Base-by-base conservation (phyloP, 2,797 vertebrate species). In the Urocyon cinereoargenteus region DNA sequence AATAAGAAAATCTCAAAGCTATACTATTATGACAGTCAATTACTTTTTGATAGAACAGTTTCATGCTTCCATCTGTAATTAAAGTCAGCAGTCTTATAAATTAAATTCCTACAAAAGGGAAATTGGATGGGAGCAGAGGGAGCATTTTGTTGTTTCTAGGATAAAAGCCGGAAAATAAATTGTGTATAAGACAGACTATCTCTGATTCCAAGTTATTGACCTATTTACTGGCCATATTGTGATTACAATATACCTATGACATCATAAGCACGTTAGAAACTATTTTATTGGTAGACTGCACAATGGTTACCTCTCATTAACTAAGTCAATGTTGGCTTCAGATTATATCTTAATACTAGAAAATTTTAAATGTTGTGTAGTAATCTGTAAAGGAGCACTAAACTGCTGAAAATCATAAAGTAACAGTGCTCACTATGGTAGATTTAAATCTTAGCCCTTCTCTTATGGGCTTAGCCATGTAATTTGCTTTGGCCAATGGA, bases 61-160 rank as follows among this genome's bases (percentile, higher is more conserved):
- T 96, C 94, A 94, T 77, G 90, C 92, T 92, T 97, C 92, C 85
- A 97, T 98, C 94, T 97, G 96, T 97, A 98, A 97, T 98, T 98
- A 98, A 98, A 97, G 96, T 97, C 90, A 97, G 91, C 85, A 95
- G 78, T 95, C 92, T 97, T 97, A 97, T 96, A 97, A 98, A 97
- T 97, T 97, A 97, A 98, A 96, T 97, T 96, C 92, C n/a, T 95
- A 94, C 19, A 0, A 94, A 96, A 68, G 82, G 78, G 83, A 96
- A 97, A 98, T 96, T 97, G 72, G 68, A 97, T 94, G 73, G 49
- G 96, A 97, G 82, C 51, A 97, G 59, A 96, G 96, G 92, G 94
- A 97, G 81, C 55, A 83, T 62, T 97, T 97, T 49, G 66, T 81
- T 96, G 73, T 94, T 97, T 96, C 88, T 90, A 88, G 36, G 61